Evolutionary conservation across 2,888 invertebrate genomes (phyloP).

Genomic region (Mythimna impura): DNA sequence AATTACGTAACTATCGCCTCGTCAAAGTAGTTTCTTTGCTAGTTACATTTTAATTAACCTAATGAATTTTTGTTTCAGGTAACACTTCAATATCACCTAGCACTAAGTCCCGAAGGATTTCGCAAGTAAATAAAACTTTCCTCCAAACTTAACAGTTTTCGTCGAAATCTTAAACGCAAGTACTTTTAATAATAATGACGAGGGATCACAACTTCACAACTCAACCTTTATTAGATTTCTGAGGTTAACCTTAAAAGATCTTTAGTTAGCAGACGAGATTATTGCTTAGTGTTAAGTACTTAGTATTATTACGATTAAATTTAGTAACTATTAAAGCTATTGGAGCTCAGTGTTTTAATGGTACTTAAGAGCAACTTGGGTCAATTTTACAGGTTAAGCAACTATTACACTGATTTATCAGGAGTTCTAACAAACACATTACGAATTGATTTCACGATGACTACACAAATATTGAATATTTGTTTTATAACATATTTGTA

Average conservation of each 20-base stretch:
- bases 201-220: conserved; percentile 10
- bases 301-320: conserved; percentile 11
- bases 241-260: conserved; percentile 29
- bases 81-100: neutral
- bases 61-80: conserved; percentile 37
- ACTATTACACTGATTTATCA: neutral
- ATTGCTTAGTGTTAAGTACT: conserved; percentile 2
- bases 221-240: conserved; percentile 33
- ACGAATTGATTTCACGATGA: too few relatives aligned
- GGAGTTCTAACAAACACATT: too few relatives aligned
- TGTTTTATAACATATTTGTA: too few relatives aligned
- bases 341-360: neutral
- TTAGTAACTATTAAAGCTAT: conserved; percentile 1
- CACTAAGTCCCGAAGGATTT: conserved; percentile 13
- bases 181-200: conserved; percentile 32
- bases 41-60: neutral
- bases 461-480: too few relatives aligned
- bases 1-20: neutral
- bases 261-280: conserved; percentile 17
- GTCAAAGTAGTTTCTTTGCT: neutral
- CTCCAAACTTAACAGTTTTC: conserved; percentile 16
- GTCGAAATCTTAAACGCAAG: conserved; percentile 29
- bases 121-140: conserved; percentile 40
- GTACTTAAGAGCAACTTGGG: neutral
- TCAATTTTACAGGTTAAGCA: neutral